phyloP scores from a whole-genome alignment of 2,113 vertebrate genomes.

The Prinia subflava region DNA sequence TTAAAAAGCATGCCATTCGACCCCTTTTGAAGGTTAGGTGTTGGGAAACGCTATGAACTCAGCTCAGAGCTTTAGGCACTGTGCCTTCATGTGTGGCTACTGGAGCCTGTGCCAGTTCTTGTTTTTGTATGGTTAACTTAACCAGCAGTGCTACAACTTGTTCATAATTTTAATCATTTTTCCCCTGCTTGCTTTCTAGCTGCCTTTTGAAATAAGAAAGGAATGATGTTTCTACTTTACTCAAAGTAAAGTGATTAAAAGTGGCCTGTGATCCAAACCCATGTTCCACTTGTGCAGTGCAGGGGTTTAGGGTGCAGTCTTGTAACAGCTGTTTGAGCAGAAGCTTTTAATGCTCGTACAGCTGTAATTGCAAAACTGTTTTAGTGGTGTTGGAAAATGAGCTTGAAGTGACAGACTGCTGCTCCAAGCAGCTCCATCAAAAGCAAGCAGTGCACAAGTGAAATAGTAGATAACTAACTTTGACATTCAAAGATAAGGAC shows the following conservation, averaged over 20 bases:
- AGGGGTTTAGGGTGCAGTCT: not conserved
- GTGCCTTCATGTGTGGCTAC: not conserved
- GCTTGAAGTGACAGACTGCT: not conserved
- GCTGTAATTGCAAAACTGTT: not conserved
- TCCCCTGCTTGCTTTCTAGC: not conserved
- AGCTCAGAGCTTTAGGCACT: not conserved
- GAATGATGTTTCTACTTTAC: not conserved
- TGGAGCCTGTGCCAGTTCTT: not conserved
- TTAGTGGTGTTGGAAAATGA: not conserved
- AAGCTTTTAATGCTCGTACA: not conserved
- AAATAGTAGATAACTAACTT: not conserved
- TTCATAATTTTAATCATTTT: not conserved
- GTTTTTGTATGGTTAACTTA: not conserved
- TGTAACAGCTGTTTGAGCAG: not conserved
- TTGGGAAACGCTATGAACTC: not conserved
- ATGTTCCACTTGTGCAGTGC: not conserved
- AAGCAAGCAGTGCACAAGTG: not conserved
- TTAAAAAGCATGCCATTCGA: fast-evolving
- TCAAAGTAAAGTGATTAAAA: not conserved
- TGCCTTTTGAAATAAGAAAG: not conserved
- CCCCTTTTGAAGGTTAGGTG: not conserved
- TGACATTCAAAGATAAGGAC: not conserved
- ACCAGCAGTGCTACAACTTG: not conserved
- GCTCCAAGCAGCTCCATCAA: not conserved
- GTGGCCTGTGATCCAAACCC: not conserved